Evolutionary conservation across 2,888 invertebrate species (phyloP), one percentile per base, ranked within the genome.

Genomic region (Strigamia maritima): DNA sequence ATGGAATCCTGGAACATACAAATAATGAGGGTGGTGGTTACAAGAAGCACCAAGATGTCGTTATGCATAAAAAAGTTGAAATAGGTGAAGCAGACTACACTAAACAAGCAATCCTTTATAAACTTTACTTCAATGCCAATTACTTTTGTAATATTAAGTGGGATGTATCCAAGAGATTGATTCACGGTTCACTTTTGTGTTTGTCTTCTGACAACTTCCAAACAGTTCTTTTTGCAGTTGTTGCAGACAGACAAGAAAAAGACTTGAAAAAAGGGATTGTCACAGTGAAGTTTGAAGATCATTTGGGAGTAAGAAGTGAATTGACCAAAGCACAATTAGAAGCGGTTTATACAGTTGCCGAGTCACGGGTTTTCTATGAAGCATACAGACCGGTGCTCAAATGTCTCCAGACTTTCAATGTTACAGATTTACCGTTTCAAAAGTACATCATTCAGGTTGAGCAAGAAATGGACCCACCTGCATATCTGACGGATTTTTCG

Each of bases 141-240:
- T n/a, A n/a, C n/a, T n/a, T n/a, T n/a, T n/a, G n/a, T n/a, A n/a
- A n/a, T n/a, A n/a, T 79, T n/a, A 16, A 74, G 4, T 79, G 79
- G 79, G 54, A 77, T 35, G 24, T 75, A 3, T 24, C 79, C 8
- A 40, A 44, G 19, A 49, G 54, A n/a, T 74, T 80, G 14, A 54
- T 75, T 3, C 24, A 14, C 28, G 80, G 80, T 19, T 78, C 78
- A 2, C 35, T 80, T 4, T 19, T 80, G 8, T 80, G 79, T 40
- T 65, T 80, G 10, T 80, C 80, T 26, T 35, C 31, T 28, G 76
- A 80, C 60, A 79, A 79, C 12, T 80, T 80, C 40, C 1, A 80
- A 35, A 78, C 80, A 28, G 12, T 77, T n/a, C 16, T 79, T 8
- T 74, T 79, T 7, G 80, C 77, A 49, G 44, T 70, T 4, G 79